Conservation (phyloP, 2,797 vertebrate species). For the Xyrichtys novacula region DNA sequence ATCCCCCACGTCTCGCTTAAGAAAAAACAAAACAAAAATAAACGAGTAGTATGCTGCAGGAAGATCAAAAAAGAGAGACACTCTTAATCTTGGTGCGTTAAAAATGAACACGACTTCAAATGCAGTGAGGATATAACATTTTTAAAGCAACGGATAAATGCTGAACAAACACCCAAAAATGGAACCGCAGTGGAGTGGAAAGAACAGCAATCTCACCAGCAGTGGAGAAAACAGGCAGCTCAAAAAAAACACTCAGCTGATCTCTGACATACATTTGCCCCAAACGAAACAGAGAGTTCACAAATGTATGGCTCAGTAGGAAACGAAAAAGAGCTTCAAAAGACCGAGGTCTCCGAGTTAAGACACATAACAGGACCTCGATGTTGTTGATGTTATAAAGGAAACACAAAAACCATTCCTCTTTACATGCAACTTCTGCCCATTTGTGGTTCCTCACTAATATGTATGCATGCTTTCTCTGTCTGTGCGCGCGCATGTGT, state of each 20-base stretch:
- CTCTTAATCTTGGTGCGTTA: conserved; percentile 68
- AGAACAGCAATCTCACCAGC: conserved; percentile 22
- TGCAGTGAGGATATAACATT: conserved; percentile 73
- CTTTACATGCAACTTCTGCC: conserved; percentile 47
- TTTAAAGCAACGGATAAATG: conserved; percentile 55
- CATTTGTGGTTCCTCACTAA: conserved; percentile 34
- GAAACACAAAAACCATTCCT: conserved; percentile 35
- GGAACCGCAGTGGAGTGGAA: conserved; percentile 34
- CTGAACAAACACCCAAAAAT: conserved; percentile 56
- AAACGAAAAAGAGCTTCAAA: conserved; percentile 46
- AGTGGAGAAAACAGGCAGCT: conserved; percentile 46
- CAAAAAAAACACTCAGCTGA: conserved; percentile 45
- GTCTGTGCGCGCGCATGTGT: conserved; percentile 14
- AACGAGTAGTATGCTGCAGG: conserved; percentile 48
- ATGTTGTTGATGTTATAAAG: conserved; percentile 24
- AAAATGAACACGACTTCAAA: conserved; percentile 72
- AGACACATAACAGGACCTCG: conserved; percentile 16
- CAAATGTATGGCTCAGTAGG: conserved; percentile 69
- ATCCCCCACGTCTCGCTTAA: not conserved
- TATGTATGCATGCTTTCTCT: conserved; percentile 37
- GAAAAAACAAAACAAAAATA: no score
- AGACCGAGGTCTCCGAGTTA: conserved; percentile 24
- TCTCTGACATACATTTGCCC: conserved; percentile 72
- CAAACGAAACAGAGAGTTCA: conserved; percentile 57
- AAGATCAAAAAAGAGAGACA: conserved; percentile 66